phyloP scores from a whole-genome alignment of 1,140 invertebrate genomes.

The Drosophila virilis region DNA sequence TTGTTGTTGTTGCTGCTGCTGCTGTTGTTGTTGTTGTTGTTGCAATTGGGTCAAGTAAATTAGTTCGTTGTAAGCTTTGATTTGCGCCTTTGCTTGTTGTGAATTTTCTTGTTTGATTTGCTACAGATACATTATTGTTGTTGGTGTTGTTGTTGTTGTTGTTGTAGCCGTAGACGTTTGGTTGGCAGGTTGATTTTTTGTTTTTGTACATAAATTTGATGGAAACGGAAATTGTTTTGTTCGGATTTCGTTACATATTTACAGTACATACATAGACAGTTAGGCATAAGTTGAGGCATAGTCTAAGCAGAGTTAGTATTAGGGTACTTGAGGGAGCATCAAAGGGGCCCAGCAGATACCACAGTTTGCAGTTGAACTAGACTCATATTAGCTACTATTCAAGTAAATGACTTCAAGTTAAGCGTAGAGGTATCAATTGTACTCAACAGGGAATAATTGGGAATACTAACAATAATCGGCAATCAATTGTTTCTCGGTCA shows the following conservation, averaged over 20 bases:
- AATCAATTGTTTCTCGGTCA: background rate
- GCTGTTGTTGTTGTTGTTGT: slow-evolving; percentile 68
- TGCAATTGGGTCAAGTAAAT: slow-evolving; percentile 80
- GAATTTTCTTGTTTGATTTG: slow-evolving; percentile 83
- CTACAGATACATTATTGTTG: slow-evolving; percentile 54
- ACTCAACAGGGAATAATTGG: background rate
- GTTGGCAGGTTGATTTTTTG: slow-evolving; percentile 29
- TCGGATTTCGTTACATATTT: slow-evolving; percentile 37
- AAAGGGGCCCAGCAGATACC: slow-evolving; percentile 37
- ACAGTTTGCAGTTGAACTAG: background rate
- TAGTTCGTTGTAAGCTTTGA: slow-evolving; percentile 81
- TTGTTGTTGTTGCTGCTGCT: slow-evolving; percentile 41
- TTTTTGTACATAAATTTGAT: slow-evolving; percentile 53
- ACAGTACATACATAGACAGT: slow-evolving; percentile 26
- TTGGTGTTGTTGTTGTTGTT: slow-evolving; percentile 14
- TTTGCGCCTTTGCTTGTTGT: slow-evolving; percentile 69
- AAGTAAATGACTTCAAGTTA: background rate
- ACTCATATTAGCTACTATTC: background rate
- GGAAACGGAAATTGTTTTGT: slow-evolving; percentile 72
- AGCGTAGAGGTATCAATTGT: background rate
- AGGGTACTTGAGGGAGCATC: slow-evolving; percentile 21
- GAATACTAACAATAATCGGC: background rate
- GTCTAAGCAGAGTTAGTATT: slow-evolving; percentile 24
- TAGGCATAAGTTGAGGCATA: slow-evolving; percentile 34
- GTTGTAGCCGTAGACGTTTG: slow-evolving; percentile 15